phyloP scores from a whole-genome alignment of 2,888 invertebrate genomes.

The Eustalomyia histrio region DNA sequence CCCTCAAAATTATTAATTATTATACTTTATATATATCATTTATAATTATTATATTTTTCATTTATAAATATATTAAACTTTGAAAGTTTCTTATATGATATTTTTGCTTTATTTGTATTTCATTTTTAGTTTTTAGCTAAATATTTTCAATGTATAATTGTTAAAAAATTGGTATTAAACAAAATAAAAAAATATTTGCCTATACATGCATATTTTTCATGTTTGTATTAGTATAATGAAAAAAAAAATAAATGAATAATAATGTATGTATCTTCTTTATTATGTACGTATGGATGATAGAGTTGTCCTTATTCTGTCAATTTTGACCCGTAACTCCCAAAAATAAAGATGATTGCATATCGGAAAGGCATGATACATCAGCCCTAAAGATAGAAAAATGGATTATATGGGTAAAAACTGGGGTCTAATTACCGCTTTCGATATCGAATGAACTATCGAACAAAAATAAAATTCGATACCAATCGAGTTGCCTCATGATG shows the following conservation, averaged over 20 bases:
- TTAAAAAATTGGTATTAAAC: slow-evolving; percentile 43
- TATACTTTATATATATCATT: neutral
- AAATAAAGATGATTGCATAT: too few species aligned
- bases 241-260: neutral
- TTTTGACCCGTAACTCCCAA: too few species aligned
- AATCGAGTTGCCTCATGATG: too few species aligned
- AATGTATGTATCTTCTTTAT: slow-evolving; percentile 12
- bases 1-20: slow-evolving; percentile 16
- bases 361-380: too few species aligned
- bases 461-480: too few species aligned
- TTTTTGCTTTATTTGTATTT: slow-evolving; percentile 31
- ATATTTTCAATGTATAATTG: slow-evolving; percentile 40
- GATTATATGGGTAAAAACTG: too few species aligned
- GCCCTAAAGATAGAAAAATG: too few species aligned
- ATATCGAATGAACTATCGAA: too few species aligned
- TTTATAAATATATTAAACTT: slow-evolving; percentile 27
- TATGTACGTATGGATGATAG: too few species aligned
- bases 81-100: slow-evolving; percentile 28
- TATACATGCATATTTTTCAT: slow-evolving; percentile 30
- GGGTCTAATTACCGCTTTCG: too few species aligned
- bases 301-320: too few species aligned
- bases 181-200: slow-evolving; percentile 39
- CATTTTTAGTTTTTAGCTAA: slow-evolving; percentile 37
- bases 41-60: slow-evolving; percentile 14
- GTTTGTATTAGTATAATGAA: slow-evolving; percentile 40